Evolutionary conservation across 2,888 invertebrate species (phyloP), one percentile per base, ranked within the genome.

Genomic region (Aromia moschata): DNA sequence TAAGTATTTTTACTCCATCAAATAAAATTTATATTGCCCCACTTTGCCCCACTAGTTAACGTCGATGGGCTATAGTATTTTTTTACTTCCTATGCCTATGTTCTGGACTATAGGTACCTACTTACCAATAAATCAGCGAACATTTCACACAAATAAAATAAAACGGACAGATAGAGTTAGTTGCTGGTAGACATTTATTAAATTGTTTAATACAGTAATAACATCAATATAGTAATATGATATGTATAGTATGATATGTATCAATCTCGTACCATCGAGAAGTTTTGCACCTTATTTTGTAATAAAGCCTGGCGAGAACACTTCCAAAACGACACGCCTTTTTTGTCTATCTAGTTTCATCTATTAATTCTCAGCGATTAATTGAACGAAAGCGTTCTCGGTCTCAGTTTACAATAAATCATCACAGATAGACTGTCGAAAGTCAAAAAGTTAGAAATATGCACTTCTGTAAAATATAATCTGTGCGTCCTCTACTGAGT

Each of bases 121-220:
- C n/a, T n/a, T n/a, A n/a, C n/a, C n/a, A n/a, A n/a, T n/a, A n/a
- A n/a, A n/a, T n/a, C n/a, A n/a, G n/a, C n/a, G n/a, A n/a, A n/a
- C n/a, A n/a, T n/a, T n/a, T n/a, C n/a, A n/a, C n/a, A n/a, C n/a
- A n/a, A n/a, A n/a, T 5, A 15, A 16, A 37, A 45, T 44, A 20
- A 55, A 55, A 38, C 45, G 45, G 30, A 45, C 37, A 36, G 15
- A 9, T 45, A 44, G 2, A 44, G 18, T 63, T 57, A 68, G 55
- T 77, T 80, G 80, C 79, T 77, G 56, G 76, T 77, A 79, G 77
- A 80, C 80, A 80, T 80, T 80, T 80, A 80, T 79, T 80, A 74
- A 74, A 74, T 75, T 73, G 72, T 76, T 77, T 71, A 78, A 65
- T 73, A 76, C 72, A 76, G 70, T 74, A 74, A n/a, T 76, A 77